phyloP scores from a whole-genome alignment of 2,113 vertebrate genomes.

The Calidris pugnax region DNA sequence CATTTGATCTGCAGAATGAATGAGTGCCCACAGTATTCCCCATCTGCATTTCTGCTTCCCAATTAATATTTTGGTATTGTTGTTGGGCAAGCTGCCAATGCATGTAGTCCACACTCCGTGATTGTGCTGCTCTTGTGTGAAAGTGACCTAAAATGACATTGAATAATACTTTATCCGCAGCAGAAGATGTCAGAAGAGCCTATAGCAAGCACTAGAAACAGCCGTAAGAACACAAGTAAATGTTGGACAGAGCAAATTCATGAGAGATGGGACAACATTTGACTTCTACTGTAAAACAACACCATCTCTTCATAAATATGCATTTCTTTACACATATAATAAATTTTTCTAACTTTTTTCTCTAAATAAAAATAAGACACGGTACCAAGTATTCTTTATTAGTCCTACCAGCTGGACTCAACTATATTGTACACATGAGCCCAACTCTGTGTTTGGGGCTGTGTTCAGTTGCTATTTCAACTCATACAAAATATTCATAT shows the following conservation, averaged over 20 bases:
- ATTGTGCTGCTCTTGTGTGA: not conserved
- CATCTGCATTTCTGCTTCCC: not conserved
- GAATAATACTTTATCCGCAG: not conserved
- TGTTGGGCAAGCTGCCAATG: not conserved
- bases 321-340: not conserved
- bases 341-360: not conserved
- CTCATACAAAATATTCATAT: not conserved
- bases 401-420: not conserved
- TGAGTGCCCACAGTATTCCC: not conserved
- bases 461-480: not conserved
- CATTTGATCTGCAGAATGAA: not conserved
- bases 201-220: not conserved
- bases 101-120: not conserved
- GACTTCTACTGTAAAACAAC: not conserved
- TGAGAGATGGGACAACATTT: not conserved
- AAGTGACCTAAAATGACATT: conserved; percentile 31
- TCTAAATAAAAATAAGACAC: not conserved
- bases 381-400: not conserved
- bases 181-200: not conserved
- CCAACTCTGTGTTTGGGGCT: not conserved
- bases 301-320: not conserved
- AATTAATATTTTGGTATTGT: conserved; percentile 35
- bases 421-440: not conserved
- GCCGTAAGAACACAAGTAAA: not conserved
- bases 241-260: not conserved